Percentiles rank a stretch among this genome's conserved stretches.
Evolutionary conservation across 2,113 vertebrate species (phyloP).

Genomic region (Axis porcinus): DNA sequence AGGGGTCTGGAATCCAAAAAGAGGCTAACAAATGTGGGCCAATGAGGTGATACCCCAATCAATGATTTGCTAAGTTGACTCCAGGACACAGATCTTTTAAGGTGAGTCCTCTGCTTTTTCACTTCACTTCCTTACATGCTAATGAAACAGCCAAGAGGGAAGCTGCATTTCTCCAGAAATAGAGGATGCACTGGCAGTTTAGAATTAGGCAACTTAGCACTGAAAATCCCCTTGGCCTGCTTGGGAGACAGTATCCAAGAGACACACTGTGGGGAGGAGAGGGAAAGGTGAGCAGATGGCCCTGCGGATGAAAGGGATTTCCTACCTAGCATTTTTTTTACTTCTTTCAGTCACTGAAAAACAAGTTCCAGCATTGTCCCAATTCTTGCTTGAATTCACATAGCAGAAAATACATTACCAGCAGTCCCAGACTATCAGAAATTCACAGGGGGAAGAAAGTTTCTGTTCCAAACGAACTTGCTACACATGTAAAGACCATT

Average conservation of each 20-base stretch:
- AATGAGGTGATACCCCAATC: background rate
- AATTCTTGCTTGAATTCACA: constrained; percentile 21
- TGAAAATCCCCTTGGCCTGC: background rate
- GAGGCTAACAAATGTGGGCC: background rate
- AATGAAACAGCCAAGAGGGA: background rate
- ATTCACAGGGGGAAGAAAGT: background rate
- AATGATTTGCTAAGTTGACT: background rate
- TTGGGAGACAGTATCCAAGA: background rate
- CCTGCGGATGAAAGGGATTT: constrained; percentile 1
- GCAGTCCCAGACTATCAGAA: background rate
- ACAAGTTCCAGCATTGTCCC: constrained; percentile 25
- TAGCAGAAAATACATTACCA: background rate
- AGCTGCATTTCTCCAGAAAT: background rate
- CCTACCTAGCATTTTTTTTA: background rate
- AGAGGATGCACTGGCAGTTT: background rate
- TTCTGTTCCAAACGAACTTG: background rate
- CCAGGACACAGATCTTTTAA: background rate
- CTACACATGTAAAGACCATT: background rate
- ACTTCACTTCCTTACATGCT: background rate
- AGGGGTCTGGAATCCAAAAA: background rate
- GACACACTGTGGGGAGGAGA: accelerated
- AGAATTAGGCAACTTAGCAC: background rate
- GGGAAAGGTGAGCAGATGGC: background rate
- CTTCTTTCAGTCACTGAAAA: constrained; percentile 21
- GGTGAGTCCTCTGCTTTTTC: background rate